Conservation (phyloP, 2,113 vertebrate species). For the Phylloscopus trochiloides region DNA sequence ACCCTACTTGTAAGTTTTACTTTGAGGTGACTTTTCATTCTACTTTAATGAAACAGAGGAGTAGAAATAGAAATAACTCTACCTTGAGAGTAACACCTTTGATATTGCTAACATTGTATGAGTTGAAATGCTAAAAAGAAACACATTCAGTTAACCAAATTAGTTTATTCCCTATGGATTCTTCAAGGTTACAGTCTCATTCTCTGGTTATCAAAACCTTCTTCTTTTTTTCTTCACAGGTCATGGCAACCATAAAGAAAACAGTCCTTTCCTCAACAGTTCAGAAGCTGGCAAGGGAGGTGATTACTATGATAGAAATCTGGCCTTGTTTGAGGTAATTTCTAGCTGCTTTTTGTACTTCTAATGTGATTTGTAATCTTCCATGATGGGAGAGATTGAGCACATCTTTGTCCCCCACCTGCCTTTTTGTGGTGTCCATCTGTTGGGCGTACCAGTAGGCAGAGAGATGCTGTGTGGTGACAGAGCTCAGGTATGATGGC, state of each 20-base stretch:
- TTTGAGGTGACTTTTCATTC: neutral
- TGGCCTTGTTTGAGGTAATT: constrained; percentile 96
- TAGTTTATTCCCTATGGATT: neutral
- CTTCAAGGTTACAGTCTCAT: neutral
- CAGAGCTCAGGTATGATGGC: accelerated
- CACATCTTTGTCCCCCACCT: accelerated
- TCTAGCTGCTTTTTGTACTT: neutral
- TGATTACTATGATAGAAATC: constrained; percentile 93
- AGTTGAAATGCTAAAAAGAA: neutral
- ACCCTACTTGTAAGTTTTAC: neutral
- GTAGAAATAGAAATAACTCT: neutral
- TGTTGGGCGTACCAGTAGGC: neutral
- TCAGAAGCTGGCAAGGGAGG: constrained; percentile 81
- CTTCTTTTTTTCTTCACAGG: constrained; percentile 69
- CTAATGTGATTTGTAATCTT: neutral
- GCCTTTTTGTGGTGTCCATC: neutral
- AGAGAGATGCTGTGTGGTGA: neutral
- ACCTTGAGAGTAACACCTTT: neutral
- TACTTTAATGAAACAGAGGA: neutral
- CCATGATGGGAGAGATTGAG: neutral
- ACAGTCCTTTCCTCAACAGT: constrained; percentile 88
- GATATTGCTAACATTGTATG: neutral
- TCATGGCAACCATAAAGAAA: constrained; percentile 91
- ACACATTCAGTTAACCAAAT: neutral
- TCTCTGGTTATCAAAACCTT: neutral